Base-by-base conservation (phyloP, 2,113 vertebrate genomes). In the Gymnocephalus cernua region DNA sequence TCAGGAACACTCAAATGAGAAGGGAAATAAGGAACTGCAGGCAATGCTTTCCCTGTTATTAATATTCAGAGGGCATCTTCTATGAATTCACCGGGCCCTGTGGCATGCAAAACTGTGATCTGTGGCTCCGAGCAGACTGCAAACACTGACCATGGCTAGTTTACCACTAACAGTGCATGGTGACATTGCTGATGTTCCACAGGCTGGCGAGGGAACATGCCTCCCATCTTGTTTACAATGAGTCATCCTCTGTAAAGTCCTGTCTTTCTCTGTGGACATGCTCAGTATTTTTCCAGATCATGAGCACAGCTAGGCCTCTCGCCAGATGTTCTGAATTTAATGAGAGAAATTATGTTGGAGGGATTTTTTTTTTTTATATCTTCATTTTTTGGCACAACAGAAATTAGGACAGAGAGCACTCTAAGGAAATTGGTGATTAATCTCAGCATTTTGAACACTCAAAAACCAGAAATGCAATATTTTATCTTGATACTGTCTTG, bases 321-420 rank as follows among this genome's bases (percentile, higher is more conserved):
- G 90, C 93, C 93, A 94, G 89, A 92, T 93, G 92, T 93, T 90
- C 90, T 79, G 88, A 84, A 88, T 94, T 92, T 91, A 91, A 92
- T 91, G 88, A 90, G 85, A 79, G 80, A 89, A 93, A 88, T 82
- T 51, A 91, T 91, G 85, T 81, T 70, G 63, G 54, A 84, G 59
- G 47, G 9, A 4, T 61, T 72, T 57, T 48, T 82, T 54, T 75
- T 51, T 57, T 48, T 82, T 54, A 72, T 51, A 47, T 77, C 3
- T 38, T 71, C 3, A 14, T 19, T 85, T 50, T 83, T 83, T 76
- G 76, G 53, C 29, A 11, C 57, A 80, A 62, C 25, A 84, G 54
- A 87, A 90, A 85, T 84, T 71, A 69, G 70, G 72, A 84, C 61
- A 58, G 54, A 68, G 38, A 66, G 57, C 63, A 64, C 41, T 25